Evolutionary conservation across 2,888 invertebrate species (phyloP), one percentile per base, ranked within the genome.

Genomic region (Girardia tigrina): DNA sequence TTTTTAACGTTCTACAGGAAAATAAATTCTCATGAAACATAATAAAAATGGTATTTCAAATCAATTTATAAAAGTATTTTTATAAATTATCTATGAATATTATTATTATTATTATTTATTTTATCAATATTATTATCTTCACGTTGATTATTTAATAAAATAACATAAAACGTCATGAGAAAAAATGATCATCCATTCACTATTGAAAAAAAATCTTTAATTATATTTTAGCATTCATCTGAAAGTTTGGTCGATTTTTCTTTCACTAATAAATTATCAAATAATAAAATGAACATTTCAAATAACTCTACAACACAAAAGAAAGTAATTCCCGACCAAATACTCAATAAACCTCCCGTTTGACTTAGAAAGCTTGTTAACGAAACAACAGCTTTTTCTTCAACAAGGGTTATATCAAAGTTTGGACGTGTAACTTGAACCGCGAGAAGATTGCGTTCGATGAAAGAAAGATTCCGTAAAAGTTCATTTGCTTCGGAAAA

Each of bases 261-360:
- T 36, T 36, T 36, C 8, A 36, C 12, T 12, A 36, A 36, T 16
- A 36, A 36, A 36, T 16, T 36, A 36, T 36, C 36, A 36, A 36
- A 12, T 36, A 36, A 12, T 16, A 36, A 36, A 36, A 76, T 36
- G 16, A 36, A 42, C 26, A 75, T 26, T 76, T 75, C 76, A 26
- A 77, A 28, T n/a, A 75, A n/a, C 28, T 75, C 76, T 23, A 75
- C 76, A 42, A 75, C 76, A 74, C 76, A 75, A n/a, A 75, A 28
- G 56, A 75, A 75, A n/a, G 76, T 75, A 1, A 75, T 75, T 4
- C 76, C 76, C 26, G 75, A 28, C 76, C 76, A 75, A 28, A 75
- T 75, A 76, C 75, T 76, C 75, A 75, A 42, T 16, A 75, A 74
- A n/a, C 76, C 76, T 27, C 76, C 76, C 20, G 75, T 28, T 76